Conservation (phyloP, 2,888 invertebrate genomes). For the Thymelicus acteon region DNA sequence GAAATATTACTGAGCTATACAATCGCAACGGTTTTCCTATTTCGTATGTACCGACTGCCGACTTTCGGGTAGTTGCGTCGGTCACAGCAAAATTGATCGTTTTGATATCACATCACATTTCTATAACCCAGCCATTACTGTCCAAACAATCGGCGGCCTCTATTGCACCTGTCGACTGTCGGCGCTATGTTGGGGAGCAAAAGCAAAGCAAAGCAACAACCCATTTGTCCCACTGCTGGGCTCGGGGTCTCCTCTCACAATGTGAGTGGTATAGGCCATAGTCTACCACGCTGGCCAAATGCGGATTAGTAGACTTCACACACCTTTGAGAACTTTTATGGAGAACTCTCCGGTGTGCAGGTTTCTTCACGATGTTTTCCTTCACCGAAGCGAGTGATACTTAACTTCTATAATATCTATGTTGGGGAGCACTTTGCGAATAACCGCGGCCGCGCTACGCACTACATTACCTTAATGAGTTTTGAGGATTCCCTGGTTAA, state of each 20-base stretch:
- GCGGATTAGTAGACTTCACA: no score
- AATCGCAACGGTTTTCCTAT: conserved; percentile 26
- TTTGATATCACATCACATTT: conserved; percentile 34
- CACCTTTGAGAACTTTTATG: no score
- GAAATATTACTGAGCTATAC: not conserved
- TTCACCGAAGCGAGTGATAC: no score
- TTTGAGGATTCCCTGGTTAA: not conserved
- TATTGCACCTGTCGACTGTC: conserved; percentile 42
- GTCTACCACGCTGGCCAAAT: no score
- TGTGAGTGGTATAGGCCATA: no score
- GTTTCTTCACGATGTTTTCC: no score
- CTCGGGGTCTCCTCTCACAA: no score
- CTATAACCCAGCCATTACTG: conserved; percentile 18
- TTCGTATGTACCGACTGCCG: no score
- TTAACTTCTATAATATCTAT: no score
- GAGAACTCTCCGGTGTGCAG: no score
- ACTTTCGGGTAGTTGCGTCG: not conserved
- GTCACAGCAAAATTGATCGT: conserved; percentile 32
- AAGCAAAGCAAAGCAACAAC: no score
- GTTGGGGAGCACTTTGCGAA: conserved; percentile 96
- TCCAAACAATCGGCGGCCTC: conserved; percentile 5
- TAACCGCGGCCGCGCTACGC: conserved; percentile 78
- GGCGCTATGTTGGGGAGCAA: conserved; percentile 92
- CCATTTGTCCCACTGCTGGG: no score
- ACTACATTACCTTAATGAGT: conserved; percentile 86